Conservation (phyloP, 2,113 vertebrate species). For the Sturnira hondurensis region DNA sequence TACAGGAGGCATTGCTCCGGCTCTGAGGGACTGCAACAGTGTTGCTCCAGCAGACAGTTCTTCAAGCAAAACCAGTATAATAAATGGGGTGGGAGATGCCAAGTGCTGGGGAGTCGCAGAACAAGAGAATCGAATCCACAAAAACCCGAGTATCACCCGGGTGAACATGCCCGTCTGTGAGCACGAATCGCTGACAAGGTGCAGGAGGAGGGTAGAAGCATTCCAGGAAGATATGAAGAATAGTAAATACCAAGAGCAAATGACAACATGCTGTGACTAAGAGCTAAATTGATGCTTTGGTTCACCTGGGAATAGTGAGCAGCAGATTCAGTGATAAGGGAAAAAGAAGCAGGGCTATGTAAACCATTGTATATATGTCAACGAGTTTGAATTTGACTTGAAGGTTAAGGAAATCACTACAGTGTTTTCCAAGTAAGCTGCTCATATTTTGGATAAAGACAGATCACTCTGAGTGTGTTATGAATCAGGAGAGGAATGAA, state of each 20-base stretch:
- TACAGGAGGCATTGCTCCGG: not conserved
- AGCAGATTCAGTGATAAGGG: not conserved
- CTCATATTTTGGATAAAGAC: not conserved
- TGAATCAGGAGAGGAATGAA: not conserved
- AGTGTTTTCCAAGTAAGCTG: not conserved
- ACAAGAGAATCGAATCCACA: accelerated
- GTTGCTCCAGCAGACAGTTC: not conserved
- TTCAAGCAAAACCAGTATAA: not conserved
- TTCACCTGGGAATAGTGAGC: accelerated
- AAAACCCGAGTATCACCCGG: accelerated
- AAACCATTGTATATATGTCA: not conserved
- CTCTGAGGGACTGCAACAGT: not conserved
- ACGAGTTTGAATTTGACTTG: not conserved
- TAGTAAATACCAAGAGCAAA: not conserved
- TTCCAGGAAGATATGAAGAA: not conserved
- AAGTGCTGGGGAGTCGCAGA: accelerated
- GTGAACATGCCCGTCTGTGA: not conserved
- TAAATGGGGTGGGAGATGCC: accelerated
- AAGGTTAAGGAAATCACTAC: not conserved
- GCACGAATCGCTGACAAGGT: accelerated
- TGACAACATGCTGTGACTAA: not conserved
- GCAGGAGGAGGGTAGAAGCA: not conserved
- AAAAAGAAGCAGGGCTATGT: not conserved
- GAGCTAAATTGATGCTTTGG: accelerated
- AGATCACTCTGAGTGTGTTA: not conserved